Base-by-base conservation (phyloP, 2,113 vertebrate genomes). In the Tautogolabrus adspersus region DNA sequence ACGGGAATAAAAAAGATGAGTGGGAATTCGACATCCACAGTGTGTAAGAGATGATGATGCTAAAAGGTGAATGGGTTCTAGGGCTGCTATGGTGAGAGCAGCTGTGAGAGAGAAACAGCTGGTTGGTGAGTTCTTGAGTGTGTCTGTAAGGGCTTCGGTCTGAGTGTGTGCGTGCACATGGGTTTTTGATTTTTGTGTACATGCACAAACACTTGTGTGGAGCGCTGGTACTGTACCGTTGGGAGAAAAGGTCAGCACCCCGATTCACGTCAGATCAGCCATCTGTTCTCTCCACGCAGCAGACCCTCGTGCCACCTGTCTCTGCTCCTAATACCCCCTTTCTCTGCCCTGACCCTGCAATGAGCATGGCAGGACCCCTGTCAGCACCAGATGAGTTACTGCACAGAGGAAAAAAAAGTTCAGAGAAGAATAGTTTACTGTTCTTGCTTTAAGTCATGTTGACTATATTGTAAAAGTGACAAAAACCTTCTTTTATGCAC, bases 291-390 rank as follows among this genome's bases (percentile, higher is more conserved):
- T 66, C 55, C 55, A 40, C 80, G 15, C 74, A 22, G 34, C 10
- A 51, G 67, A 67, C 3, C 77, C 71, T 68, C 13, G 51, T 66
- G 64, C 89, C 92, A 90, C 91, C 91, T 91, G 92, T 84, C 87
- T 74, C 82, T 81, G 54, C 13, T 72, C 68, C 61, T 83, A 79
- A 87, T 72, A 62, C 83, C 79, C 49, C 78, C 76, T 72, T 79
- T 72, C 68, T 85, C 77, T 46, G 47, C 13, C 77, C 61, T 87
- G 88, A 91, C 86, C 89, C 83, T 10, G 44, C 78, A 1, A 34
- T 40, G 21, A 83, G 70, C 40, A 59, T 74, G 56, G 76, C 74
- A 56, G 77, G 63, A 71, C 86, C 83, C 66, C 64, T 88, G 90
- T 88, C 87, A 85, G 76, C 47, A 51, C 67, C 5, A 30, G n/a